Percentiles rank a stretch among this genome's conserved stretches.
Conservation (phyloP, 64 coral and sea anemone species). For the Stichodactyla mertensii region DNA sequence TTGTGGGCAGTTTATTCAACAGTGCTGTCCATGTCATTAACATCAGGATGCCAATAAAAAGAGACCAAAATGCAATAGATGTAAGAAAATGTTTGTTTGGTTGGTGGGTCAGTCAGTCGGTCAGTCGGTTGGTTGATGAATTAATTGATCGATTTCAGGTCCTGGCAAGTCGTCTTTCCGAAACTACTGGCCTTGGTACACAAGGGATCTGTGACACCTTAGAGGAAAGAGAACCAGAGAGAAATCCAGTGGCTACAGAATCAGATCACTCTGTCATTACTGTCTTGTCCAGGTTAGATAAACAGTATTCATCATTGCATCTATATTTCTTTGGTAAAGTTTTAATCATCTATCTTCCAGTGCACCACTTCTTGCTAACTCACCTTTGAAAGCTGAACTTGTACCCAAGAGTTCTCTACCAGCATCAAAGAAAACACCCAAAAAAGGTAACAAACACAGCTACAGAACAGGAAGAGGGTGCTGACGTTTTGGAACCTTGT, state of each 20-base stretch:
- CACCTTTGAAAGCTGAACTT: slow-evolving; percentile 83
- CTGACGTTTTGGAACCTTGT: background rate
- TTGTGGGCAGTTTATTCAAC: slow-evolving; percentile 90
- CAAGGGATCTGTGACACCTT: slow-evolving; percentile 26
- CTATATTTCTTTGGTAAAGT: background rate
- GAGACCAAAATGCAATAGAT: background rate
- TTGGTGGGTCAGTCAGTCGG: background rate
- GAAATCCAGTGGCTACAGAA: background rate
- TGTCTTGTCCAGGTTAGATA: slow-evolving; percentile 11
- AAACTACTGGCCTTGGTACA: slow-evolving; percentile 49
- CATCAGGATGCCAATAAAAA: slow-evolving; percentile 52
- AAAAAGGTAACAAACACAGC: slow-evolving; percentile 29
- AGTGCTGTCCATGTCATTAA: slow-evolving; percentile 71
- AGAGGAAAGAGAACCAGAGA: background rate
- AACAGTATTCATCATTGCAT: background rate
- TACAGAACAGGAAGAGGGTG: background rate
- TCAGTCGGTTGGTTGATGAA: no score
- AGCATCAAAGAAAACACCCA: slow-evolving; percentile 27
- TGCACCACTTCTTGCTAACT: slow-evolving; percentile 69
- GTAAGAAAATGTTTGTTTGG: background rate
- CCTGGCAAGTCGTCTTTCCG: slow-evolving; percentile 37
- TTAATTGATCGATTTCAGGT: background rate
- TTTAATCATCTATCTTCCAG: slow-evolving; percentile 26
- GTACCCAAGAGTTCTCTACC: slow-evolving; percentile 53
- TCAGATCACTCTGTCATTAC: slow-evolving; percentile 2